phyloP scores from a whole-genome alignment of 2,888 invertebrate genomes.

The Neelides folsomi region DNA sequence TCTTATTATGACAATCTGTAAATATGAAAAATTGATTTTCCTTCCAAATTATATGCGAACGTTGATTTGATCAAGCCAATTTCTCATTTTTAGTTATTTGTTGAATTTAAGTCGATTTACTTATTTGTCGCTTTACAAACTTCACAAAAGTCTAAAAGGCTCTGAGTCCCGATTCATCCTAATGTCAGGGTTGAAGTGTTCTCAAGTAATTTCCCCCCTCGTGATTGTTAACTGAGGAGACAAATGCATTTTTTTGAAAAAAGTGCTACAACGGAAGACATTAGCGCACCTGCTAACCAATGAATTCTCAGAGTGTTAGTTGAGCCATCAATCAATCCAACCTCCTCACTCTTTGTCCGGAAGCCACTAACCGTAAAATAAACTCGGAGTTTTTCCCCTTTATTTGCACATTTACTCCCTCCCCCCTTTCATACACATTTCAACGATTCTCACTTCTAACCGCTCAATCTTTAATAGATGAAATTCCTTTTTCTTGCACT shows the following conservation, averaged over 20 bases:
- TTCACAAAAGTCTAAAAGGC: too few species aligned
- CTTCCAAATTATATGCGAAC: too few species aligned
- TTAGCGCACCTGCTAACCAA: conserved; percentile 19
- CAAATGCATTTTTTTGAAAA: conserved; percentile 13
- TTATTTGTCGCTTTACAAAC: too few species aligned
- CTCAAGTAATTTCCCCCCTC: too few species aligned
- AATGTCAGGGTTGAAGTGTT: too few species aligned
- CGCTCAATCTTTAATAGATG: not conserved
- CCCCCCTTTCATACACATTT: not conserved
- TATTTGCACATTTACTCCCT: not conserved
- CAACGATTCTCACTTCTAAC: not conserved
- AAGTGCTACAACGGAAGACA: conserved; percentile 8
- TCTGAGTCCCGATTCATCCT: too few species aligned
- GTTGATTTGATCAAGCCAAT: too few species aligned
- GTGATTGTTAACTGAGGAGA: conserved; percentile 2
- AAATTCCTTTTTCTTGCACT: too few species aligned
- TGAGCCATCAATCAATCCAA: conserved; percentile 16
- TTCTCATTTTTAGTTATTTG: too few species aligned
- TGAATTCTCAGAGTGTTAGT: conserved; percentile 11
- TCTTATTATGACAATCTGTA: too few species aligned
- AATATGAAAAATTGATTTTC: too few species aligned
- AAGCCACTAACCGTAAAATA: conserved; percentile 20
- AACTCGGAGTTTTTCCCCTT: conserved; percentile 8
- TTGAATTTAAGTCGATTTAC: too few species aligned
- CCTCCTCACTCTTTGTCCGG: conserved; percentile 9